Conservation (phyloP, 2,888 invertebrate genomes). For the Phengaris arion region DNA sequence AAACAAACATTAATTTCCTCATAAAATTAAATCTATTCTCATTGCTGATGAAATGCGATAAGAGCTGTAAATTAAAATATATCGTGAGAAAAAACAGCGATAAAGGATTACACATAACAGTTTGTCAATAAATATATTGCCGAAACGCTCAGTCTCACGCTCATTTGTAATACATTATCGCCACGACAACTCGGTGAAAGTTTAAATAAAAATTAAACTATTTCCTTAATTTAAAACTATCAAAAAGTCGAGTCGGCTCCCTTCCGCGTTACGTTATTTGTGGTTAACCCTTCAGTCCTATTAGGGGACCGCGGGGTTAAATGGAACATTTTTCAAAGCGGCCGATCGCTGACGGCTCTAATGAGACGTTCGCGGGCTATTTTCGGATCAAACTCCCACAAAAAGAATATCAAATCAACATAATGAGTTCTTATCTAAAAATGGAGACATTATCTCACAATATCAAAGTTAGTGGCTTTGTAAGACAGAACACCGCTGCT, state of each 20-base stretch:
- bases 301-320: slow-evolving; percentile 76
- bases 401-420: slow-evolving; percentile 39
- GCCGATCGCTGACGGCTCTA: slow-evolving; percentile 67
- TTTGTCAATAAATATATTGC: slow-evolving; percentile 29
- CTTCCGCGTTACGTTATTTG: slow-evolving; percentile 78
- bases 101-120: slow-evolving; percentile 29
- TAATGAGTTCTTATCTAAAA: slow-evolving; percentile 41
- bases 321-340: slow-evolving; percentile 77
- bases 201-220: slow-evolving; percentile 72
- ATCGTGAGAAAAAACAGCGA: slow-evolving; percentile 34
- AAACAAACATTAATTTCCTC: background rate
- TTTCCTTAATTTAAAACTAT: slow-evolving; percentile 77
- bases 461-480: slow-evolving; percentile 15
- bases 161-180: slow-evolving; percentile 59
- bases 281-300: slow-evolving; percentile 76
- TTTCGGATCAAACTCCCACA: slow-evolving; percentile 57
- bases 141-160: slow-evolving; percentile 61
- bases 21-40: slow-evolving; percentile 17
- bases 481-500: background rate
- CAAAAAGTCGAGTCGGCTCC: slow-evolving; percentile 65
- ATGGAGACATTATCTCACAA: slow-evolving; percentile 18
- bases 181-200: slow-evolving; percentile 51
- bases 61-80: slow-evolving; percentile 29
- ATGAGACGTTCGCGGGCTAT: slow-evolving; percentile 76
- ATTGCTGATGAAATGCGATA: slow-evolving; percentile 20